These are phyloP conservation scores for Romanogobio albipinnatus DNA, from an alignment of 2,113 vertebrate genomes.

Conservation along the genomic window DNA sequence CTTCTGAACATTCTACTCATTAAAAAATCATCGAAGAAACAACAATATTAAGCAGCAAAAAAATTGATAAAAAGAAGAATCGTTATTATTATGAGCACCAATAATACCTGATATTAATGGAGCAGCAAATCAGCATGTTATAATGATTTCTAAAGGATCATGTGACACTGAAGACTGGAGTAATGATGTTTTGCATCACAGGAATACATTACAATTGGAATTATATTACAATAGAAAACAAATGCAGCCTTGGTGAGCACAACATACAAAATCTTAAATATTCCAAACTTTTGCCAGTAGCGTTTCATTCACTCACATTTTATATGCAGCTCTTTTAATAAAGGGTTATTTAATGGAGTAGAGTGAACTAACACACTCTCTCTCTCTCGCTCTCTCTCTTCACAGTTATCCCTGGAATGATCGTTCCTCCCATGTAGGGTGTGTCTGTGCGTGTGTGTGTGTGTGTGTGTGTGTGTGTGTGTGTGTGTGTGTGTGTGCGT, in stretches of 20 bases:
- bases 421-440: slow-evolving; percentile 96
- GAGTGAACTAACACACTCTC: slow-evolving; percentile 30
- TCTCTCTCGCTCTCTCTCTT: slow-evolving; percentile 54
- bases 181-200: no score
- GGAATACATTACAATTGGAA: no score
- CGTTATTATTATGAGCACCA: background rate
- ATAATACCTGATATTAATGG: background rate
- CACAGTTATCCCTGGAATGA: slow-evolving; percentile 95
- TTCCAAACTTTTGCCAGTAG: no score
- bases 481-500: slow-evolving; percentile 41
- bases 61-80: no score
- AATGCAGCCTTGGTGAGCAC: no score
- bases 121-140: background rate
- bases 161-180: background rate
- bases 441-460: slow-evolving; percentile 74
- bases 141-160: slow-evolving; percentile 14
- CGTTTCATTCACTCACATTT: background rate
- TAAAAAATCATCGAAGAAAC: no score
- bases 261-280: no score
- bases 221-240: no score
- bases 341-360: background rate
- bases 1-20: no score
- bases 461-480: slow-evolving; percentile 67
- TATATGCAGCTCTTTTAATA: background rate
- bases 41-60: no score